Conservation (phyloP, 2,113 vertebrate species). For the Phaetusa simplex region DNA sequence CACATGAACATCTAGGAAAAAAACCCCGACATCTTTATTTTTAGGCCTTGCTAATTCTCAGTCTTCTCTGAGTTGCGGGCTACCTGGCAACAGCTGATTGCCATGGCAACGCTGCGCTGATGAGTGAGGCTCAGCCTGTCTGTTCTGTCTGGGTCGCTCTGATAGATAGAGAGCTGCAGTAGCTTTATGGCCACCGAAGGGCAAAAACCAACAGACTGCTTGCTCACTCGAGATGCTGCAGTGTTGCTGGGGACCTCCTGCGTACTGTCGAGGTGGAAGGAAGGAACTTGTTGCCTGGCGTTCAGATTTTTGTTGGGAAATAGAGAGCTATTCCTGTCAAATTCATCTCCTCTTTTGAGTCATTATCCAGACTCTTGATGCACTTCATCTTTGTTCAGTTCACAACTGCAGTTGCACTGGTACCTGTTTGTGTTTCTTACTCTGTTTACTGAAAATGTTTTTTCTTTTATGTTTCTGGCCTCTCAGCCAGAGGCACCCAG, state of each 20-base stretch:
- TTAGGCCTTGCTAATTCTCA: conserved; percentile 81
- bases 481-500: not conserved
- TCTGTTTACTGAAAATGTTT: not conserved
- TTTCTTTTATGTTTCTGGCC: not conserved
- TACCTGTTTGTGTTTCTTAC: not conserved
- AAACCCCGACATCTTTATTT: conserved; percentile 74
- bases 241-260: not conserved
- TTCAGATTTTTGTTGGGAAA: not conserved
- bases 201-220: not conserved
- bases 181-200: not conserved
- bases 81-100: conserved; percentile 83
- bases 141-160: conserved; percentile 33
- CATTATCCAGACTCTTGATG: not conserved
- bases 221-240: not conserved
- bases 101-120: conserved; percentile 76
- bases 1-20: conserved; percentile 55
- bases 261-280: not conserved
- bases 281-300: not conserved
- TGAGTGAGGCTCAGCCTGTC: conserved; percentile 61
- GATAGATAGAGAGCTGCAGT: not conserved
- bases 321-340: rapidly evolving
- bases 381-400: not conserved
- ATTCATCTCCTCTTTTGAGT: not conserved
- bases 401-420: not conserved
- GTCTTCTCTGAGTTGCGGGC: conserved; percentile 68